Evolutionary conservation across 1,140 invertebrate species (phyloP), one percentile per base, ranked within the genome.

Genomic region (Aphaenogaster ashmeadi): DNA sequence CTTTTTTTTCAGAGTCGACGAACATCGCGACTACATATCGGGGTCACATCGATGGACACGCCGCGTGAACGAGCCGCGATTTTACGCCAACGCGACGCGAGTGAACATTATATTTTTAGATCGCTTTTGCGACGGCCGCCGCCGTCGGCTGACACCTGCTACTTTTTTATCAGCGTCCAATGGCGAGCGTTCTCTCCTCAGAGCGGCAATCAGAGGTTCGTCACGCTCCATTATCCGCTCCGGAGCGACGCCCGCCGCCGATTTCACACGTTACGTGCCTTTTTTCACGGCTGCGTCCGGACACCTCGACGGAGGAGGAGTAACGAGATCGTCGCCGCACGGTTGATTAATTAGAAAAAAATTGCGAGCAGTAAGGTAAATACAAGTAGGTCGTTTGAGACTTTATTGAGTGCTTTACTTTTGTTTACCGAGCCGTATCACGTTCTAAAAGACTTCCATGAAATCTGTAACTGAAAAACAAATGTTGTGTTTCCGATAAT

Each of bases 21-120:
- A 79, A 87, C 60, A 84, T 84, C 66, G 69, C 21, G 80, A 56
- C 38, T 79, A 77, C 75, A 60, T 88, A 93, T 92, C 88, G 91
- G 87, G 91, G 92, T 91, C 92, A 93, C 75, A 92, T 88, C 91
- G 88, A 92, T 93, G 87, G 83, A 87, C 71, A 87, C 18, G 50
- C 86, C 81, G 78, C 89, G 81, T 81, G 71, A 91, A 88, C 87
- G 79, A 86, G 84, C 80, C 79, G 81, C 81, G 71, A 88, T 92
- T 93, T 90, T 87, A 91, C 90, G 87, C 91, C 88, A 92, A 91
- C 92, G 90, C 90, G 86, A 87, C 89, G 79, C 90, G 87, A 83
- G 33, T 67, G 60, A 90, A 85, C 66, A 50, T 80, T 64, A 74
- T 91, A 92, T 90, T 90, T 88, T 86, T 92, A 91, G 89, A 81